These are phyloP conservation scores for Pseudorhombus dupliciocellatus DNA, from an alignment of 2,113 vertebrate genomes.

Conservation along the genomic window DNA sequence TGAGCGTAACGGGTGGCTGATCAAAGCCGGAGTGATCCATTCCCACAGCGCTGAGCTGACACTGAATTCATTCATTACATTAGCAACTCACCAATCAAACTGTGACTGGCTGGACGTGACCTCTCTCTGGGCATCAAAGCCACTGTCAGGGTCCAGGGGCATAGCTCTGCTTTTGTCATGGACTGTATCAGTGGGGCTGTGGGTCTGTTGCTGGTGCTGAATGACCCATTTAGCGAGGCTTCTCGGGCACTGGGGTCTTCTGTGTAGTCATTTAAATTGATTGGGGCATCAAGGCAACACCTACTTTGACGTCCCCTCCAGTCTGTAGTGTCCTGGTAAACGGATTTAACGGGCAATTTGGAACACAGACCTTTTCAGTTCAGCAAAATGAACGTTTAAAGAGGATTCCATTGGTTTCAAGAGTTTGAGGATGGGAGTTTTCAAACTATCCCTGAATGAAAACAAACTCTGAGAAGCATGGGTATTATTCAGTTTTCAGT, in stretches of 20 bases:
- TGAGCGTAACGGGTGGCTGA: slow-evolving; percentile 8
- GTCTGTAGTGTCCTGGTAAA: too few relatives aligned
- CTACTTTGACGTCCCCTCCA: too few relatives aligned
- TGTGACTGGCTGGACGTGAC: slow-evolving; percentile 14
- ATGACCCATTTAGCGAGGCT: neutral
- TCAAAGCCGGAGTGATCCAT: slow-evolving; percentile 51
- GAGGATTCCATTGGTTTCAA: too few relatives aligned
- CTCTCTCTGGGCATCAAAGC: slow-evolving; percentile 26
- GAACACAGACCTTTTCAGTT: too few relatives aligned
- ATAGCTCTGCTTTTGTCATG: slow-evolving; percentile 5
- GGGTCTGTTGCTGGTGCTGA: neutral
- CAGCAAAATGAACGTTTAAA: too few relatives aligned
- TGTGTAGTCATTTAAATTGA: neutral
- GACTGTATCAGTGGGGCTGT: neutral
- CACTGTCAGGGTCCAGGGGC: neutral
- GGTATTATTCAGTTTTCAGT: too few relatives aligned
- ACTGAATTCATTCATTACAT: slow-evolving; percentile 57
- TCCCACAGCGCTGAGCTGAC: slow-evolving; percentile 14
- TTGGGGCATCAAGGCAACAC: neutral
- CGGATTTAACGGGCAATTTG: too few relatives aligned
- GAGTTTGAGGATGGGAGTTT: too few relatives aligned
- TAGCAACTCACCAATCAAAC: slow-evolving; percentile 30
- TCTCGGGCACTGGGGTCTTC: neutral
- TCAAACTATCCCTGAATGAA: too few relatives aligned
- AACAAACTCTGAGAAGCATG: too few relatives aligned